phyloP scores from a whole-genome alignment of 2,888 invertebrate genomes.

The Lithosia quadra region DNA sequence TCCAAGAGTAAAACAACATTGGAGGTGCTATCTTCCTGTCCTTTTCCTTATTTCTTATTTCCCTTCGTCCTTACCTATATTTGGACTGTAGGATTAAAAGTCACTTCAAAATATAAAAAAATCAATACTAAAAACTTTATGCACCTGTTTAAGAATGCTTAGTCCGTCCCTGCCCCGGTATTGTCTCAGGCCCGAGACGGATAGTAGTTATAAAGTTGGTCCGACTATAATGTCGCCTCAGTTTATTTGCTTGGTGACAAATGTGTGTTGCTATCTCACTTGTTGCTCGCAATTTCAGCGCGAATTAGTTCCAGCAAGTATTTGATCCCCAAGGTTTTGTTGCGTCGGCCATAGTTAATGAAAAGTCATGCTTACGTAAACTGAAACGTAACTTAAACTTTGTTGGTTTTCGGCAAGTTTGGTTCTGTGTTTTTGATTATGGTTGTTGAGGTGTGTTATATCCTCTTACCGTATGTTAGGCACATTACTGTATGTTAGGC shows the following conservation, averaged over 20 bases:
- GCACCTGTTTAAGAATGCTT: not conserved
- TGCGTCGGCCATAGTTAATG: constrained; percentile 11
- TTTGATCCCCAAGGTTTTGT: constrained; percentile 19
- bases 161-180: constrained; percentile 38
- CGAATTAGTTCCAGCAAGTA: constrained; percentile 34
- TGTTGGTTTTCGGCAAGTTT: not conserved
- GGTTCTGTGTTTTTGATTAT: not conserved
- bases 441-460: too few species aligned
- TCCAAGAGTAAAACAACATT: too few species aligned
- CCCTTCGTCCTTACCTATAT: too few species aligned
- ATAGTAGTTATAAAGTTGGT: constrained; percentile 56
- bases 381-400: not conserved
- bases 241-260: constrained; percentile 49
- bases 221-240: constrained; percentile 42
- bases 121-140: not conserved
- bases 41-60: too few species aligned
- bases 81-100: too few species aligned
- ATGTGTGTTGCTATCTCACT: constrained; percentile 49
- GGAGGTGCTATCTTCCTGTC: too few species aligned
- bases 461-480: too few species aligned
- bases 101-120: too few species aligned
- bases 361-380: constrained; percentile 1
- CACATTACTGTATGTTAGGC: too few species aligned
- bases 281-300: constrained; percentile 39
- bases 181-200: constrained; percentile 44